These are phyloP conservation scores for Muricea muricata DNA, from an alignment of 92 coral and sea anemone species.

Conservation along the genomic window DNA sequence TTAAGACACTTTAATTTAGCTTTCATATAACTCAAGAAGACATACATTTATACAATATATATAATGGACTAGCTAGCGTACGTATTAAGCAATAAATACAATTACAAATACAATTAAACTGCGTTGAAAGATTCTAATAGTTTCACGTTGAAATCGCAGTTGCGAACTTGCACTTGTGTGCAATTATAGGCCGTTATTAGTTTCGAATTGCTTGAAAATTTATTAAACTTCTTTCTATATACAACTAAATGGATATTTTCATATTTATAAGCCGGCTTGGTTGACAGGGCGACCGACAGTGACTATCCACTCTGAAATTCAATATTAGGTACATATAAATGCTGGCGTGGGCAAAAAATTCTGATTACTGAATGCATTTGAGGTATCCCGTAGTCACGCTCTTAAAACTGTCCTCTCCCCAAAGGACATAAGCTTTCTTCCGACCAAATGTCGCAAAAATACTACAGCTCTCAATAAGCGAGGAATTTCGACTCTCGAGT, in stretches of 20 bases:
- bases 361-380: too few relatives aligned
- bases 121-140: background rate
- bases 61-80: background rate
- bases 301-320: constrained; percentile 36
- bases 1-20: background rate
- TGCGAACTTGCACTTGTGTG: background rate
- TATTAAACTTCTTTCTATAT: constrained; percentile 15
- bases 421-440: background rate
- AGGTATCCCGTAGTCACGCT: too few relatives aligned
- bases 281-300: constrained; percentile 29
- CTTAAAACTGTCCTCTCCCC: too few relatives aligned
- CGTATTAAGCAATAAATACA: background rate
- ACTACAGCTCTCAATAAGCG: background rate
- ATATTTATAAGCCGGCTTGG: constrained; percentile 15
- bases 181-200: background rate
- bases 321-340: background rate
- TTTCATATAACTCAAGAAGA: background rate
- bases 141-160: background rate
- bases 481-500: background rate
- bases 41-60: constrained; percentile 18
- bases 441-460: background rate
- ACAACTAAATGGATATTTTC: constrained; percentile 20
- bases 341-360: background rate
- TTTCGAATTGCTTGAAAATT: background rate
- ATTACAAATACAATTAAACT: background rate